A percentile compares a stretch with the other conserved stretches of the same genome.
These are phyloP conservation scores for Deilephila porcellus DNA, from an alignment of 2,888 invertebrate species.

Conservation along the genomic window DNA sequence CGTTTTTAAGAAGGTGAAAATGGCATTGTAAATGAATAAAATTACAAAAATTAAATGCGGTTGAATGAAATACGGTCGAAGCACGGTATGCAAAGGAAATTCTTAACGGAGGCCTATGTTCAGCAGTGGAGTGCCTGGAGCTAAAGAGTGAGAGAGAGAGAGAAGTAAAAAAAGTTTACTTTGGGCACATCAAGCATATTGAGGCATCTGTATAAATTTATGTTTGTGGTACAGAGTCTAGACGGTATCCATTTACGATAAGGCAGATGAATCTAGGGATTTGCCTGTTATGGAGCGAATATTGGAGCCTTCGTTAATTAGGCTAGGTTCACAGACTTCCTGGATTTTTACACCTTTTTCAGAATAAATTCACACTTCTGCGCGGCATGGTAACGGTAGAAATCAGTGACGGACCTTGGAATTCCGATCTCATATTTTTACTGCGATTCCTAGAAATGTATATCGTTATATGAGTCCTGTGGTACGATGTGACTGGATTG, in stretches of 20 bases:
- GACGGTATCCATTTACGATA: neutral
- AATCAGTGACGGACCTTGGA: neutral
- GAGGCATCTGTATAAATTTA: too few species aligned
- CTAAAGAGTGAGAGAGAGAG: too few species aligned
- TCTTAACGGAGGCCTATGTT: too few species aligned
- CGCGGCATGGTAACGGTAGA: neutral
- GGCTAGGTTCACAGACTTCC: neutral
- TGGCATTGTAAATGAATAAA: too few species aligned
- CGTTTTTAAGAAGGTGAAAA: too few species aligned
- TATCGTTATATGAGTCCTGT: neutral
- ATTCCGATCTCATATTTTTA: neutral
- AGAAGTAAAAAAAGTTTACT: too few species aligned
- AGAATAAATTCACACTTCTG: neutral
- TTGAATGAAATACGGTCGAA: too few species aligned
- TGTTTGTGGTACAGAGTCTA: neutral
- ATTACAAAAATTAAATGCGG: too few species aligned
- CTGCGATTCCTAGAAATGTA: neutral
- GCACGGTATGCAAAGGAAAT: too few species aligned
- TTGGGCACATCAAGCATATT: too few species aligned
- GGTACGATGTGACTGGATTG: too few species aligned
- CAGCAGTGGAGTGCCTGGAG: too few species aligned
- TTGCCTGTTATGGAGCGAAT: neutral
- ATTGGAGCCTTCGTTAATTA: neutral
- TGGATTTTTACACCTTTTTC: slow-evolving; percentile 10
- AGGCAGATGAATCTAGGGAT: neutral